Base-by-base conservation (phyloP, 2,888 invertebrate genomes). In the Drosophila colorata region DNA sequence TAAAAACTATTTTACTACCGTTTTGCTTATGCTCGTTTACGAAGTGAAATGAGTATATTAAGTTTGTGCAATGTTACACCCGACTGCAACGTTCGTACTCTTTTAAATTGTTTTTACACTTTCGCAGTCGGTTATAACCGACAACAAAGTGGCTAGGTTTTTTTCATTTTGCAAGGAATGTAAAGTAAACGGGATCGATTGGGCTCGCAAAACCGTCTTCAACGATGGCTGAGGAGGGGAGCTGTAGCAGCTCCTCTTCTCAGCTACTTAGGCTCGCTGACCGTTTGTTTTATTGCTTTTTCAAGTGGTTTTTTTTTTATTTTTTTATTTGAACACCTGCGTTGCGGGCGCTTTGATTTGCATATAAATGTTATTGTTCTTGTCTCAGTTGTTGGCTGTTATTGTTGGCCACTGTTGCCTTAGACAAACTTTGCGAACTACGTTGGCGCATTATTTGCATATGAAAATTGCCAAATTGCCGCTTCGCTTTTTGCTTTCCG, bases 401-500 rank as follows among this genome's bases (percentile, higher is more conserved):
- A 9, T 63, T 49, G 16, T 59, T 60, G 20, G 16, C 28, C 48
- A 37, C n/a, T 53, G 52, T 49, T 59, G 60, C 57, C 69, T 79
- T 65, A 76, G 76, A 64, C 57, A 63, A 82, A 79, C 64, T 80
- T 79, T 77, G 69, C 38, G 57, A 63, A 69, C 63, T 67, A 71
- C 58, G 52, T 65, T 56, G 70, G 61, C 70, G 55, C 59, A 53
- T 77, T 80, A 80, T 80, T 80, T 80, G 80, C 80, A 80, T 80
- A 80, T 74, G 66, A 80, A 80, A 80, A 82, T 80, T 80, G 83
- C 65, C 70, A 70, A 69, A 69, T 69, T 69, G 63, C 35, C 55
- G 56, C 49, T 56, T 59, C 23, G 51, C n/a, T 37, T 49, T 48
- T 28, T 25, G 40, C n/a, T 20, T 13, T 49, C 16, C 23, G 9